phyloP scores from a whole-genome alignment of 2,888 invertebrate species.

The Linnaemya tessellans region DNA sequence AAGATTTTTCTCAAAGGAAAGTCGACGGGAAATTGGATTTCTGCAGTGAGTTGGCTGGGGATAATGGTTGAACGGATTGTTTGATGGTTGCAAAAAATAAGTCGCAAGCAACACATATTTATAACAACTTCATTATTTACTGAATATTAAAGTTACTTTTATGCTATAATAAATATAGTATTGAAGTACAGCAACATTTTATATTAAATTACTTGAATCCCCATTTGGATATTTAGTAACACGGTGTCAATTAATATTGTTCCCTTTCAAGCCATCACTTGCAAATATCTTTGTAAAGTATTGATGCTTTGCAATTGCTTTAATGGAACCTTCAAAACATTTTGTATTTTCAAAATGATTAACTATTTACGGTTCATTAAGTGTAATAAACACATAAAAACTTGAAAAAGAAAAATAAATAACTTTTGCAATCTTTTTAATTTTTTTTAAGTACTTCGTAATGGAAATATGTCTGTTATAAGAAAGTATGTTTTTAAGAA shows the following conservation, averaged over 20 bases:
- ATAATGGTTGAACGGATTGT: conserved; percentile 2
- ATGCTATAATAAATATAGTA: neutral
- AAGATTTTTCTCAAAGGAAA: conserved; percentile 38
- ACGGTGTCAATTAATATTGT: no score
- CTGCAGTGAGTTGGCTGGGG: conserved; percentile 30
- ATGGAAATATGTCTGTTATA: neutral
- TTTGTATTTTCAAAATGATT: conserved; percentile 29
- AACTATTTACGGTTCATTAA: conserved; percentile 46
- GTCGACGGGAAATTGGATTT: conserved; percentile 66
- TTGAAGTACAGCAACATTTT: neutral
- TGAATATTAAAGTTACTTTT: neutral
- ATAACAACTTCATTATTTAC: neutral
- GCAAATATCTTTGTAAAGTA: neutral
- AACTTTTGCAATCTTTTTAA: conserved; percentile 10
- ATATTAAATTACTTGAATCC: neutral
- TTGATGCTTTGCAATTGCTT: neutral
- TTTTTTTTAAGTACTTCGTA: neutral
- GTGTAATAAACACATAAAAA: neutral
- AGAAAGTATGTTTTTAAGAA: no score
- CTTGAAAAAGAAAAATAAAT: neutral
- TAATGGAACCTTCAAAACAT: neutral
- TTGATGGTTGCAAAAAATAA: conserved; percentile 3
- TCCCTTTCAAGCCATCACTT: neutral
- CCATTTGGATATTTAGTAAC: no score
- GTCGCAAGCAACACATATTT: neutral